phyloP scores from a whole-genome alignment of 2,113 vertebrate genomes.

The Tragelaphus strepsiceros region DNA sequence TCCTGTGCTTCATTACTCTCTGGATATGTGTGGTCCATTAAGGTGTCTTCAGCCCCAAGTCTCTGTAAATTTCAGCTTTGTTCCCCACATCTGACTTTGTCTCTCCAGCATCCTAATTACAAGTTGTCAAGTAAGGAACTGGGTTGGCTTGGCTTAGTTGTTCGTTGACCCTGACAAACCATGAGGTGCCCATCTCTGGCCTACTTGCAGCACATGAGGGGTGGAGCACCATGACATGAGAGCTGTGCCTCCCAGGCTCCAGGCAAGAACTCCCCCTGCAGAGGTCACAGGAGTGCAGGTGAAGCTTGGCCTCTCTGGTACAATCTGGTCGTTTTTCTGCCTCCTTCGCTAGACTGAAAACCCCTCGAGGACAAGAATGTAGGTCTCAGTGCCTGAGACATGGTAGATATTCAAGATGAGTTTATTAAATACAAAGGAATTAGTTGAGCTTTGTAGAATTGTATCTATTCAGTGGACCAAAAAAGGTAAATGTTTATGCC shows the following conservation, averaged over 20 bases:
- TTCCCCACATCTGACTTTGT: not conserved
- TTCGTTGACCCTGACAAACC: not conserved
- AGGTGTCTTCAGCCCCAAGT: not conserved
- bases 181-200: not conserved
- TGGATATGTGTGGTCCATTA: not conserved
- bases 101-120: not conserved
- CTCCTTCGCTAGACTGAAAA: not conserved
- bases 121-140: not conserved
- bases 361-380: not conserved
- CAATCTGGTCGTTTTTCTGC: not conserved
- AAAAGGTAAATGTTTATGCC: not conserved
- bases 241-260: too few species aligned
- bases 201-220: not conserved
- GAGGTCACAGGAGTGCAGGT: not conserved
- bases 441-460: not conserved
- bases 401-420: not conserved
- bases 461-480: not conserved
- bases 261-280: not conserved
- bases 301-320: not conserved
- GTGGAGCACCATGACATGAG: not conserved
- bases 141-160: not conserved
- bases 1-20: not conserved
- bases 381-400: not conserved
- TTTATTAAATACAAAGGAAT: conserved; percentile 12
- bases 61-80: not conserved